phyloP scores from a whole-genome alignment of 2,113 vertebrate genomes.

The Hippocampus zosterae region DNA sequence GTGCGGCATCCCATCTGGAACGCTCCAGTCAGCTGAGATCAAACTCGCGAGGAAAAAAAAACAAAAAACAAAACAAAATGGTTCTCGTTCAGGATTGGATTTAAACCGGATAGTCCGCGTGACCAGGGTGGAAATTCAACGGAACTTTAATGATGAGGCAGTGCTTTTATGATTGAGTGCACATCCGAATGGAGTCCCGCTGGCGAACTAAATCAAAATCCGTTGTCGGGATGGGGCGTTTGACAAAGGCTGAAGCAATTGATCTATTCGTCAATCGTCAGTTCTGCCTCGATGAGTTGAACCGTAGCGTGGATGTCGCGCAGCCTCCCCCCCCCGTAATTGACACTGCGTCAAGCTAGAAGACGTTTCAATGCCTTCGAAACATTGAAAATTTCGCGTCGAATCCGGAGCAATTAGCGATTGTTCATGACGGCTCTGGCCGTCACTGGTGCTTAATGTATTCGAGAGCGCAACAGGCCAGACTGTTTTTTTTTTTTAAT shows the following conservation, averaged over 20 bases:
- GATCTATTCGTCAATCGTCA: not conserved
- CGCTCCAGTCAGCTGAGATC: not conserved
- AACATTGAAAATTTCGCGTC: too few relatives aligned
- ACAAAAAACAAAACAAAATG: not conserved
- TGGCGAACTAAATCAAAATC: not conserved
- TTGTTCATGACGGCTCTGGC: too few relatives aligned
- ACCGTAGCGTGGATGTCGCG: too few relatives aligned
- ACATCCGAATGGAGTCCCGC: not conserved
- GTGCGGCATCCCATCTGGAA: conserved; percentile 13
- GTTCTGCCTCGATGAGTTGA: too few relatives aligned
- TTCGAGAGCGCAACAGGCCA: too few relatives aligned
- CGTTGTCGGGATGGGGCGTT: not conserved
- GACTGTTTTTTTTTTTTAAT: too few relatives aligned
- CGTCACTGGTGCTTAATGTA: too few relatives aligned
- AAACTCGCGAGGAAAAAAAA: not conserved
- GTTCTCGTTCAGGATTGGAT: not conserved
- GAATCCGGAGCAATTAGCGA: too few relatives aligned
- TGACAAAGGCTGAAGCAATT: not conserved
- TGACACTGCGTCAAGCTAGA: too few relatives aligned
- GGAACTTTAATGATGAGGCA: not conserved
- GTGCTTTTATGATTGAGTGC: not conserved
- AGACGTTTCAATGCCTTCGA: too few relatives aligned
- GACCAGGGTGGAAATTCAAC: not conserved
- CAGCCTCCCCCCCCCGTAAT: too few relatives aligned
- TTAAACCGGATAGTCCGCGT: not conserved